Base-by-base conservation (phyloP, 2,888 invertebrate genomes). In the Fragum sueziense region DNA sequence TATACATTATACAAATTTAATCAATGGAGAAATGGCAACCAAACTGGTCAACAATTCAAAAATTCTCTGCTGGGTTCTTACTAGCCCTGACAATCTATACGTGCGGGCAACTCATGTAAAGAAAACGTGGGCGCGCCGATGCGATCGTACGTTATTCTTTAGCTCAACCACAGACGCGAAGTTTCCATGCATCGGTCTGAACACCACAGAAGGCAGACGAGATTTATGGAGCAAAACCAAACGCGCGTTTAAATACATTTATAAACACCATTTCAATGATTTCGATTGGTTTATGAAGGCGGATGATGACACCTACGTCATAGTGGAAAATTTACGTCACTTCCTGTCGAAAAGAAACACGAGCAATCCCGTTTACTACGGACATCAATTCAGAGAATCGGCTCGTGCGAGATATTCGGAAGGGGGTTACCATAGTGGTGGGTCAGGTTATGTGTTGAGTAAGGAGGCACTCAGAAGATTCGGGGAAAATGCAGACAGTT, bases 171-270 rank as follows among this genome's bases (percentile, higher is more conserved):
- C 92, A 95, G 97, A 98, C 92, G 88, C 94, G 14, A 94, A 94
- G 31, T 94, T 99, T 76, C 97, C 97, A 0, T 93, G 87, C n/a
- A 79, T 88, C n/a, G 88, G 96, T 47, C 94, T 99, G 78, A 96
- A 97, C 7, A 96, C 98, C 0, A 93, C 95, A 0, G 99, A 99
- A 92, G 98, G 98, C 0, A 94, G 98, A 25, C 95, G 98, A 90
- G 96, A 96, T 91, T 94, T 99, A 25, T 99, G 99, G 97, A 97
- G 96, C 4, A 99, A 99, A 94, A 99, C 99, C 0, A 98, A 98
- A 93, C 96, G 96, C 88, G 98, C 98, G 0, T 98, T 97, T 92
- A 95, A 96, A 88, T 97, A 98, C 91, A 95, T 97, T 34, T 97
- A 97, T 91, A 95, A 97, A 86, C 94, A 98, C 74, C 89, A 98